Conservation (phyloP, 2,113 vertebrate genomes). For the Sarotherodon lohbergeri region DNA sequence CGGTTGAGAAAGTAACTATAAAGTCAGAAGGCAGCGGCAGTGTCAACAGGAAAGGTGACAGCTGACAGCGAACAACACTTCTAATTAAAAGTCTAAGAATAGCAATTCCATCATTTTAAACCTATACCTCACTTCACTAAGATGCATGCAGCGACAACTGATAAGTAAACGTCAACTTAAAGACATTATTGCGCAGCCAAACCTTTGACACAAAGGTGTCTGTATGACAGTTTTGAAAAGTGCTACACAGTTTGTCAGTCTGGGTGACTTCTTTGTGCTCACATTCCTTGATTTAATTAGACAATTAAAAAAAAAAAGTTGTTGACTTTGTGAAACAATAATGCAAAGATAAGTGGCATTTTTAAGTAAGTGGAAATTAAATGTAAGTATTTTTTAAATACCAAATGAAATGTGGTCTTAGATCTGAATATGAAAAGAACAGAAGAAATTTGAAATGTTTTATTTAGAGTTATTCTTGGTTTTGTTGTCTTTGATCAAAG, state of each 20-base stretch:
- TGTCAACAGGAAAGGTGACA: background rate
- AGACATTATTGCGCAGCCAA: background rate
- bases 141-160: background rate
- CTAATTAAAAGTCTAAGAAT: background rate
- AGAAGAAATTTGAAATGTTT: background rate
- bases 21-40: background rate
- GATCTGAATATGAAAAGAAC: background rate
- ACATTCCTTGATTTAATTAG: background rate
- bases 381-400: background rate
- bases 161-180: background rate
- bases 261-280: background rate
- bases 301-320: background rate
- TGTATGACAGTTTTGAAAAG: background rate
- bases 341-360: background rate
- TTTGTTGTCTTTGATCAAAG: background rate
- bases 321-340: background rate
- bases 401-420: background rate
- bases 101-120: background rate
- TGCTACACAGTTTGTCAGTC: background rate
- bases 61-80: background rate
- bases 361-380: background rate
- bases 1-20: background rate
- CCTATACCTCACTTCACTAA: background rate
- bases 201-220: background rate
- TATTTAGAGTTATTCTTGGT: background rate